Evolutionary conservation across 2,113 vertebrate genomes (phyloP).

Genomic region (Podarcis muralis): DNA sequence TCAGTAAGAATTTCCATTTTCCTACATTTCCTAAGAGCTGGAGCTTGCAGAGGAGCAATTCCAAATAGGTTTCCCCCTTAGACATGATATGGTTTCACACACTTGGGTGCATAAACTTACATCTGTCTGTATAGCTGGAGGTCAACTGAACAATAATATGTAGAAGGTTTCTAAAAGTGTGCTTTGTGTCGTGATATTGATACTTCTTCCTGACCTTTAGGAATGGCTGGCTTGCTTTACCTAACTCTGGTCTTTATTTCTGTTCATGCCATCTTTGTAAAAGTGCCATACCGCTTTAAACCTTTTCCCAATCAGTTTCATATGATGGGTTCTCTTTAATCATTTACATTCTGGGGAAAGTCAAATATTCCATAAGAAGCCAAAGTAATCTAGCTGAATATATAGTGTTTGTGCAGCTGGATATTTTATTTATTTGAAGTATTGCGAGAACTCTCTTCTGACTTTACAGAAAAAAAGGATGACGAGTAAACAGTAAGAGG

Average conservation of each 20-base stretch:
- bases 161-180: conserved; percentile 46
- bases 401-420: conserved; percentile 95
- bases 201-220: conserved; percentile 23
- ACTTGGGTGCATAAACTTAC: not conserved
- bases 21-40: too few relatives aligned
- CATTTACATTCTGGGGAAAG: conserved; percentile 77
- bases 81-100: not conserved
- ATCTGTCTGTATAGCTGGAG: not conserved
- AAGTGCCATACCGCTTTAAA: conserved; percentile 65
- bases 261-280: conserved; percentile 48
- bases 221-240: conserved; percentile 41
- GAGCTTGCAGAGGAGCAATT: not conserved
- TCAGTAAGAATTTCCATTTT: too few relatives aligned
- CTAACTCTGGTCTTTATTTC: conserved; percentile 32
- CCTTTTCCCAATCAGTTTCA: conserved; percentile 71
- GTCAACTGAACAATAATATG: conserved; percentile 19
- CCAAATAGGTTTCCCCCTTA: too few relatives aligned
- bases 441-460: conserved; percentile 87
- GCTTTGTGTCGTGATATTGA: conserved; percentile 36
- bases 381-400: conserved; percentile 77
- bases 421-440: conserved; percentile 91
- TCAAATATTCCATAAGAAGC: conserved; percentile 77
- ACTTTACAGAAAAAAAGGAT: conserved; percentile 78
- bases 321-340: conserved; percentile 74
- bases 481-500: conserved; percentile 80